Evolutionary conservation across 92 coral and sea anemone genomes (phyloP), one percentile per base, ranked within the genome.

Genomic region (Siderastrea radians): DNA sequence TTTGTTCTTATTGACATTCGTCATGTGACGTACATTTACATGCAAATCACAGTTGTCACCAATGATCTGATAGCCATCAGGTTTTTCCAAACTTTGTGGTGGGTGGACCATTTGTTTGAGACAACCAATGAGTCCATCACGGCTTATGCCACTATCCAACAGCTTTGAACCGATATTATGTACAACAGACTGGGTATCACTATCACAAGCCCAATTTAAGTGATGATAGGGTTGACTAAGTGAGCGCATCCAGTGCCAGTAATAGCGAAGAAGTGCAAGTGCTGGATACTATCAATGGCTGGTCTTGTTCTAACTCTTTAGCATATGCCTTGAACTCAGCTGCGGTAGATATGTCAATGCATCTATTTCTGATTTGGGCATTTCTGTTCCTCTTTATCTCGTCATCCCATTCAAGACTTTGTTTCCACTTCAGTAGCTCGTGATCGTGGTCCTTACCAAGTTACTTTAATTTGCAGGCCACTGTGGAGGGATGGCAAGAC

Each of bases 21-120:
- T 85, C 93, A 89, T 89, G 66, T 92, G 95, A 1, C 88, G 53
- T 9, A 81, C 92, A 61, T 92, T 88, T 2, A 88, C 84, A 79
- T 89, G 71, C 43, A 89, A 49, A 74, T 92, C 92, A 46, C 84
- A 73, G 85, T 90, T 90, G 89, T 88, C 92, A 8, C 94, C 92
- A 26, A 88, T 81, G 17, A 83, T 88, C 67, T 91, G 94, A 47
- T 55, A 76, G 7, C 67, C 81, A 55, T 6, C 5, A 7, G 81
- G 19, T 48, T 47, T 77, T 50, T 67, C 73, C 51, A 60, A 77
- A 71, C 63, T n/a, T 78, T 77, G 78, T 68, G 72, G 47, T 71
- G 60, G 78, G 53, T 53, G 26, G 62, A 49, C 13, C 81, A 49
- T 46, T 61, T 54, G 59, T 63, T 51, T 75, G 54, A 73, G 52